phyloP scores from a whole-genome alignment of 2,113 vertebrate species.

The Sardina pilchardus region DNA sequence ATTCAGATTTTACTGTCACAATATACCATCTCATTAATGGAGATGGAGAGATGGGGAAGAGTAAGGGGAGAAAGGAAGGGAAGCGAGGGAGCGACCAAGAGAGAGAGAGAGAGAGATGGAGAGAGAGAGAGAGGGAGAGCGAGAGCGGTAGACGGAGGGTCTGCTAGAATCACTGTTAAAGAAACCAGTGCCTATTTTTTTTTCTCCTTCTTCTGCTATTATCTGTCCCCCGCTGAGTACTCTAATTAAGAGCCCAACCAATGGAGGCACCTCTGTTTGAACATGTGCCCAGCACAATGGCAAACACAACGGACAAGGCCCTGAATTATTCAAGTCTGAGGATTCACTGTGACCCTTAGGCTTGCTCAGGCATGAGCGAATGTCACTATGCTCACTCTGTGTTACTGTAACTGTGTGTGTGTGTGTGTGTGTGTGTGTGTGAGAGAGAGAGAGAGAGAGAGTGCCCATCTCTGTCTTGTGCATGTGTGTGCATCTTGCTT shows the following conservation, averaged over 20 bases:
- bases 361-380: not conserved
- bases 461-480: not conserved
- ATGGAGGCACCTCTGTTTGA: constrained; percentile 28
- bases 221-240: constrained; percentile 32
- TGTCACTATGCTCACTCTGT: not conserved
- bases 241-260: constrained; percentile 34
- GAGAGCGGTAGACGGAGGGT: not conserved
- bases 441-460: not conserved
- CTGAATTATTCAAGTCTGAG: constrained; percentile 55
- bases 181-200: not conserved
- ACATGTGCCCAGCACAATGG: not conserved
- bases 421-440: not conserved
- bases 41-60: constrained; percentile 18
- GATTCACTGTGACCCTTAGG: constrained; percentile 10
- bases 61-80: constrained; percentile 27
- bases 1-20: constrained; percentile 62
- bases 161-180: not conserved
- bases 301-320: constrained; percentile 32
- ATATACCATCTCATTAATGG: constrained; percentile 61
- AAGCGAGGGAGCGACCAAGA: constrained; percentile 19
- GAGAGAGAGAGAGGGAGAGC: not conserved
- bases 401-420: not conserved
- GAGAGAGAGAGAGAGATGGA: constrained; percentile 11
- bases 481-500: not conserved
- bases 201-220: constrained; percentile 14